phyloP scores from a whole-genome alignment of 2,797 vertebrate species.

The Sebastes reedi region DNA sequence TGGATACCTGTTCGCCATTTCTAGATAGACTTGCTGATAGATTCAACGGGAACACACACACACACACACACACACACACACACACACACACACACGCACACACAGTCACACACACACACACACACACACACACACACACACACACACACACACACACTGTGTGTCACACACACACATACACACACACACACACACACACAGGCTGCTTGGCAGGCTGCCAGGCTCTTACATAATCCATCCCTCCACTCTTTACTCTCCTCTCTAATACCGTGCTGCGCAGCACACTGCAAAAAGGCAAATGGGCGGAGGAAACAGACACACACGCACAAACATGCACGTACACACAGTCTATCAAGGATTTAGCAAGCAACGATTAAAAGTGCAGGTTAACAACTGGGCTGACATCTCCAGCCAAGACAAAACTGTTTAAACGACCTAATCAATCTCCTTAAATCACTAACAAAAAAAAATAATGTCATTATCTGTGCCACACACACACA shows the following conservation, averaged over 20 bases:
- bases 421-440: constrained; percentile 24
- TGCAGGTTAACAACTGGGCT: constrained; percentile 11
- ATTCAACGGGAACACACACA: constrained; percentile 39
- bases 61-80: constrained; percentile 16
- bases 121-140: constrained; percentile 13
- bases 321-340: neutral
- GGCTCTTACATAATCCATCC: constrained; percentile 75
- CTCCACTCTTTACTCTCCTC: constrained; percentile 53
- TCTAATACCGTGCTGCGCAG: constrained; percentile 32
- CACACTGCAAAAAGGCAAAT: constrained; percentile 27
- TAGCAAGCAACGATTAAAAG: constrained; percentile 37
- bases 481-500: neutral
- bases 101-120: neutral
- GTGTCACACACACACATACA: neutral
- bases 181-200: neutral
- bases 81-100: constrained; percentile 5
- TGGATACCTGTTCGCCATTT: constrained; percentile 75
- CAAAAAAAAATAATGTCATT: constrained; percentile 11
- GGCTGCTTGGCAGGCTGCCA: constrained; percentile 58
- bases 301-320: constrained; percentile 16
- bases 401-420: constrained; percentile 6
- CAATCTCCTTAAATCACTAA: constrained; percentile 31
- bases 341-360: constrained; percentile 3
- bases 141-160: neutral
- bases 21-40: constrained; percentile 62